Evolutionary conservation across 1,140 invertebrate species (phyloP).

Genomic region (Ceratoteleas bidentatus): DNA sequence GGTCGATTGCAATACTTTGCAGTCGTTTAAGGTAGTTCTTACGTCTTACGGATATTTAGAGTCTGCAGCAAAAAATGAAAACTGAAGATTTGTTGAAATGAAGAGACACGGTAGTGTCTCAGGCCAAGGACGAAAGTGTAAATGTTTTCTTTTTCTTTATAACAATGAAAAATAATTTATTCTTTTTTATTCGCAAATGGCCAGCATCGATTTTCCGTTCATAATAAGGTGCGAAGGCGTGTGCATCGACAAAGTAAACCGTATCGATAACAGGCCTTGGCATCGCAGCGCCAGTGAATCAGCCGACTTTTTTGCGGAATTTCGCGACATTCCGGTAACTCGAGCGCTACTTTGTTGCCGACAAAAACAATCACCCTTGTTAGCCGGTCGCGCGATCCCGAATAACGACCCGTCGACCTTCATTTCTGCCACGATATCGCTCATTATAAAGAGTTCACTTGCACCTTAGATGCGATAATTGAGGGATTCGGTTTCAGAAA

Average conservation of each 20-base stretch:
- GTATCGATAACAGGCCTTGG: slow-evolving; percentile 43
- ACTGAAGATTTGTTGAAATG: too few relatives aligned
- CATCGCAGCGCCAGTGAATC: slow-evolving; percentile 20
- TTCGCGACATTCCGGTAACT: slow-evolving; percentile 19
- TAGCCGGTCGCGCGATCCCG: slow-evolving; percentile 13
- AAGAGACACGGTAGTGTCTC: too few relatives aligned
- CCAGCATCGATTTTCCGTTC: slow-evolving; percentile 46
- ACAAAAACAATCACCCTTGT: slow-evolving; percentile 35
- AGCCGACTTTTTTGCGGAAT: slow-evolving; percentile 12
- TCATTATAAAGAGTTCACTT: slow-evolving; percentile 32
- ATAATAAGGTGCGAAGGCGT: slow-evolving; percentile 3
- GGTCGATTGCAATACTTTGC: slow-evolving; percentile 7
- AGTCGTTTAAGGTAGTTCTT: neutral
- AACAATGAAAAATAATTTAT: too few relatives aligned
- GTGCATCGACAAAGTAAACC: slow-evolving; percentile 33
- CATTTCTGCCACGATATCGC: slow-evolving; percentile 38
- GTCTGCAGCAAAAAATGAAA: too few relatives aligned
- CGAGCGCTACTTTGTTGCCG: slow-evolving; percentile 10
- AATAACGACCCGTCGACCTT: slow-evolving; percentile 24
- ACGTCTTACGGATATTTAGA: too few relatives aligned
- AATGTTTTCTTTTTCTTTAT: too few relatives aligned
- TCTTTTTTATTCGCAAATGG: too few relatives aligned
- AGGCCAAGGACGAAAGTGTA: too few relatives aligned
- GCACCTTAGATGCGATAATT: slow-evolving; percentile 20
- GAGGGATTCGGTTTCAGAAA: neutral